These are phyloP conservation scores for Crioceris asparagi DNA, from an alignment of 2,888 invertebrate genomes.

Conservation along the genomic window DNA sequence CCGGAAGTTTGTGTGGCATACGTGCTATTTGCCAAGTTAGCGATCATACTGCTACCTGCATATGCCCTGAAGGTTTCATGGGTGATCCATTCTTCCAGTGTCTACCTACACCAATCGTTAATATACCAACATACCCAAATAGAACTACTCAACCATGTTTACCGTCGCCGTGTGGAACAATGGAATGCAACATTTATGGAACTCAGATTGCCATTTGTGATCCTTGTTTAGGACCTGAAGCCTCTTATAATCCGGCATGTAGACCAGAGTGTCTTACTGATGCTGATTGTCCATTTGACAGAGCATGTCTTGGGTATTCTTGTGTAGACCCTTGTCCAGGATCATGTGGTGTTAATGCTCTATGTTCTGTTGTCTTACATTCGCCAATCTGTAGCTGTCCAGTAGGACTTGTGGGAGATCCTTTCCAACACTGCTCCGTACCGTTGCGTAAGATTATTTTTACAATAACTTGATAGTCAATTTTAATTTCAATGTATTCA, in stretches of 20 bases:
- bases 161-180: constrained; percentile 67
- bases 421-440: constrained; percentile 62
- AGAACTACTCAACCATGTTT: constrained; percentile 53
- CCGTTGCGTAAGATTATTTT: constrained; percentile 42
- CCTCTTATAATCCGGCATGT: constrained; percentile 60
- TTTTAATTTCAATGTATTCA: not conserved
- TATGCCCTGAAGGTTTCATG: constrained; percentile 64
- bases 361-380: constrained; percentile 60
- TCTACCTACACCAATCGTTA: constrained; percentile 38
- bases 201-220: constrained; percentile 70
- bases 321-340: constrained; percentile 73
- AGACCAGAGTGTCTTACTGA: constrained; percentile 74
- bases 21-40: constrained; percentile 70
- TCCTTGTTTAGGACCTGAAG: constrained; percentile 59
- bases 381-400: constrained; percentile 64
- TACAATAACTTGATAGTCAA: too few species aligned
- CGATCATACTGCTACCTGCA: constrained; percentile 74
- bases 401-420: constrained; percentile 59
- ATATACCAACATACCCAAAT: constrained; percentile 32
- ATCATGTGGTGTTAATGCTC: constrained; percentile 64
- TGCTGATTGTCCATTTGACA: constrained; percentile 68
- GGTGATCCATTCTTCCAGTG: constrained; percentile 76
- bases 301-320: constrained; percentile 61
- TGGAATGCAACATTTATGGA: constrained; percentile 58
- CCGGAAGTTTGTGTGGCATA: constrained; percentile 62